Base-by-base conservation (phyloP, 2,888 invertebrate species). In the Bursaphelenchus okinawaensis region DNA sequence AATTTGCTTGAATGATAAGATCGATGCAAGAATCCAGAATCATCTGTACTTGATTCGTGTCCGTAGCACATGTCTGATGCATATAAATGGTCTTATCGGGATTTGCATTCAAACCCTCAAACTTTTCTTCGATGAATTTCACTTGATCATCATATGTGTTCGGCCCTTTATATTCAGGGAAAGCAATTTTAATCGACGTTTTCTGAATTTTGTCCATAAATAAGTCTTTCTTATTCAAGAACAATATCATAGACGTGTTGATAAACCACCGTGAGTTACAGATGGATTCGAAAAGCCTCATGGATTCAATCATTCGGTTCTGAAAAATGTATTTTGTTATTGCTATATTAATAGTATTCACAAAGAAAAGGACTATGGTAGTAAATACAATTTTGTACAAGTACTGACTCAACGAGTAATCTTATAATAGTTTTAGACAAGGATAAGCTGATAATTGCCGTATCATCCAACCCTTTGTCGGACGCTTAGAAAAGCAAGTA, bases 61-160 rank as follows among this genome's bases (percentile, higher is more conserved):
- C 95, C 90, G 96, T 98, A 87, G 96, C 96, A 89, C 96, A 96
- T 83, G 96, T 96, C 88, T 96, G 79, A 68, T 79, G 79, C 69
- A 80, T 76, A 68, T 99, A 99, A 87, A 99, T 96, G 84, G 98
- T 98, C 88, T 98, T 98, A 89, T 98, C 96, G 82, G 92, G 92
- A 88, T 98, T 98, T 78, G 96, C 98, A 87, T 99, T 98, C 86
- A 98, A 90, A 87, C 95, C 96, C 87, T 94, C 96, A 88, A 98
- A 98, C 94, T 98, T 98, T 87, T 93, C 90, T 86, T 98, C 90
- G 85, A 98, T 98, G 88, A 95, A 98, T 87, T 95, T 95, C 87
- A 95, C 90, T 86, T 96, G 95, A 85, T 92, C 90, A 85, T 94
- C 93, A 87, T 94, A 93, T 87, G 91, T 90, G 86, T 93, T 92